phyloP scores from a whole-genome alignment of 2,888 invertebrate genomes.

The Ornithoptera priamus region DNA sequence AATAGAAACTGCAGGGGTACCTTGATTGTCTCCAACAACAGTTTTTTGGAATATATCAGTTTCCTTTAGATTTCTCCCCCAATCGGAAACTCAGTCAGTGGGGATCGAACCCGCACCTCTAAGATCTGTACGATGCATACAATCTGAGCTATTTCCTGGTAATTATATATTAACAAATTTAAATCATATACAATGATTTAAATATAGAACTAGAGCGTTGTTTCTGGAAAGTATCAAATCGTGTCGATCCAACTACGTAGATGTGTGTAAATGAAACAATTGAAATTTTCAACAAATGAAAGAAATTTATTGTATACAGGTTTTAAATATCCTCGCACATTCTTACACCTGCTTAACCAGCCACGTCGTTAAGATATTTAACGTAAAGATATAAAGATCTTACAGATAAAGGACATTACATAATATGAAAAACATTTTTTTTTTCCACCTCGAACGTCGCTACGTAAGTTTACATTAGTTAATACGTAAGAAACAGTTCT shows the following conservation, averaged over 20 bases:
- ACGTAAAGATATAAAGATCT: constrained; percentile 75
- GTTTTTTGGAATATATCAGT: no score
- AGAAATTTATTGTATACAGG: constrained; percentile 81
- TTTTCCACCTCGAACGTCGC: constrained; percentile 59
- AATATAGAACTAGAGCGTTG: no score
- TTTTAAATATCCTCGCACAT: constrained; percentile 78
- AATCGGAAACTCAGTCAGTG: no score
- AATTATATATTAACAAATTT: no score
- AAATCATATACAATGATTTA: no score
- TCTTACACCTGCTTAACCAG: constrained; percentile 75
- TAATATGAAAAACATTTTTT: constrained; percentile 58
- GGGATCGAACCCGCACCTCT: no score
- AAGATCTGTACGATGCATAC: no score
- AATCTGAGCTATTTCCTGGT: no score
- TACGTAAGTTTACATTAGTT: constrained; percentile 56
- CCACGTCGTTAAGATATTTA: constrained; percentile 70
- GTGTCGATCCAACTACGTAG: background rate
- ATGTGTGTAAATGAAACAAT: constrained; percentile 61
- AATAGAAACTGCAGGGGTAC: no score
- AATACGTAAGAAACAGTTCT: constrained; percentile 57
- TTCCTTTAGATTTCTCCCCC: no score
- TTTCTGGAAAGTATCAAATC: no score
- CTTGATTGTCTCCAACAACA: no score
- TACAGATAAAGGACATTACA: constrained; percentile 73
- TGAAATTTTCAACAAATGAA: constrained; percentile 75